These are phyloP conservation scores for Pocota personata DNA, from an alignment of 2,888 invertebrate genomes.

Conservation along the genomic window DNA sequence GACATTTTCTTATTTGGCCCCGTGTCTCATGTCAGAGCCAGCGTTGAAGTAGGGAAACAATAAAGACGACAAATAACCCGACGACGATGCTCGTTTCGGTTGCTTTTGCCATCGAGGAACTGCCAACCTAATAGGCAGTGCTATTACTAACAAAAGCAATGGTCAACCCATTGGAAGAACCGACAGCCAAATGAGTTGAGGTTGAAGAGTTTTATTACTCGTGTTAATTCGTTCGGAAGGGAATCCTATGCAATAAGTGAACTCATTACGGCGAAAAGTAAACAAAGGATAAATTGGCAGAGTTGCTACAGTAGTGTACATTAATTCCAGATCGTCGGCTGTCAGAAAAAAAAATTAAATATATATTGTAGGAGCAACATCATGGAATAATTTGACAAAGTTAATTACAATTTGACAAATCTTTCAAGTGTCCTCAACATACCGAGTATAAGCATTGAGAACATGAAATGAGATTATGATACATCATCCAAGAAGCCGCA, in stretches of 20 bases:
- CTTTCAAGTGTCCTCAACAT: background rate
- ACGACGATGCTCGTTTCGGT: constrained; percentile 26
- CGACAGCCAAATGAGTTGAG: constrained; percentile 53
- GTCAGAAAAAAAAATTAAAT: background rate
- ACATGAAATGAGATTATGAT: background rate
- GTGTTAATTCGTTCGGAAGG: constrained; percentile 68
- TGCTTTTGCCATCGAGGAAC: background rate
- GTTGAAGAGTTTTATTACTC: constrained; percentile 62
- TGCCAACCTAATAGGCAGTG: constrained; percentile 18
- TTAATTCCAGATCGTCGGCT: constrained; percentile 33
- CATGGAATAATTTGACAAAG: constrained; percentile 3
- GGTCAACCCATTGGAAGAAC: constrained; percentile 57
- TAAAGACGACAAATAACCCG: constrained; percentile 42
- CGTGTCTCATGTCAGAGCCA: constrained; percentile 33
- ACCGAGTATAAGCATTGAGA: background rate
- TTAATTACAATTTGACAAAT: background rate
- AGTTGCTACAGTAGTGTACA: constrained; percentile 5
- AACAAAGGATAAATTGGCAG: constrained; percentile 46
- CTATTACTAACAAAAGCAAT: constrained; percentile 24
- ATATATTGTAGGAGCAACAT: background rate
- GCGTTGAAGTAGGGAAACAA: constrained; percentile 26
- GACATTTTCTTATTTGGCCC: constrained; percentile 48
- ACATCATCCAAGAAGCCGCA: background rate
- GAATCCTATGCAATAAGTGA: constrained; percentile 61
- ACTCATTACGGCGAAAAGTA: constrained; percentile 49